Conservation (phyloP, 1,140 invertebrate species). For the Plutomurus gul region DNA sequence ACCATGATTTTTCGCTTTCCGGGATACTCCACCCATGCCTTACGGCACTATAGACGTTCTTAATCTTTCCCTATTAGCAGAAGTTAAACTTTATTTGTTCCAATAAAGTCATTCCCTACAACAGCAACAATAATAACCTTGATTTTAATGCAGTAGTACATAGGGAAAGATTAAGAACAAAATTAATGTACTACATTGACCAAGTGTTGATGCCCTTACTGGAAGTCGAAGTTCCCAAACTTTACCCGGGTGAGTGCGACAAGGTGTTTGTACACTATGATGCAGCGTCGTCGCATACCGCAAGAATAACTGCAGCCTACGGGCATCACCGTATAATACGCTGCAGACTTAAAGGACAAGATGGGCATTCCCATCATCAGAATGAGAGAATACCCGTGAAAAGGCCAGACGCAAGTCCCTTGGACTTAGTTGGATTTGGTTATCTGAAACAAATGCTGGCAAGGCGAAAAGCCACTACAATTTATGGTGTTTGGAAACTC, state of each 20-base stretch:
- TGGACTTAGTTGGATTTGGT: conserved; percentile 29
- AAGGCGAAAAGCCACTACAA: background rate
- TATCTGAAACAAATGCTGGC: background rate
- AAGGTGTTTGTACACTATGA: conserved; percentile 31
- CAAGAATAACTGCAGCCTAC: background rate
- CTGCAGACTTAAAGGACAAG: background rate
- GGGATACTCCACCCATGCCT: no score
- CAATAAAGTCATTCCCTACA: no score
- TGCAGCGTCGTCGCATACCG: background rate
- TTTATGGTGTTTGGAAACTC: background rate
- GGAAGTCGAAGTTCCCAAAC: background rate
- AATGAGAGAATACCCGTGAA: conserved; percentile 9
- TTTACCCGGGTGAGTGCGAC: background rate
- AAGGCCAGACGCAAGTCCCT: background rate
- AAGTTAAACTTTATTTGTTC: no score
- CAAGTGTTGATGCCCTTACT: conserved; percentile 2
- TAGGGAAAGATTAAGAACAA: no score
- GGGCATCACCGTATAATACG: no score
- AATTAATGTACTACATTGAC: background rate
- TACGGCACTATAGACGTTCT: no score
- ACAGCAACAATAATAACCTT: no score
- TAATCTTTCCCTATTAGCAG: no score
- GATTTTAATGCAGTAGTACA: no score
- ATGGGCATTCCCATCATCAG: background rate
- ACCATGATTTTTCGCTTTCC: no score